Evolutionary conservation across 2,888 invertebrate species (phyloP).

Genomic region (Mimumesa dahlbomi): DNA sequence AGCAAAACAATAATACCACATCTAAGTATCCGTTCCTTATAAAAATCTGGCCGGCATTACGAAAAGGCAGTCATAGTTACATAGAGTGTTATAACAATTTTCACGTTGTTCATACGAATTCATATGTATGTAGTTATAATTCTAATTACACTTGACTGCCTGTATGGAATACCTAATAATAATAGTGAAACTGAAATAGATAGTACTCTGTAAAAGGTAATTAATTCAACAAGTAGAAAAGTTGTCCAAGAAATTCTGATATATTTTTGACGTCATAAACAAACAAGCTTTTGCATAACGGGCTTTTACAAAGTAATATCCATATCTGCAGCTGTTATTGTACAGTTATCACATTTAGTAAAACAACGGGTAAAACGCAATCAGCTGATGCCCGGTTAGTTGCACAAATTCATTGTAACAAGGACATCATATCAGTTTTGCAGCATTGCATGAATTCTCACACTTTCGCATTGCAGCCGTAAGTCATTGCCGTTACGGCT

Average conservation of each 20-base stretch:
- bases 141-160: slow-evolving; percentile 17
- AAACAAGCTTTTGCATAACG: slow-evolving; percentile 2
- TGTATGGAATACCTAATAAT: slow-evolving; percentile 26
- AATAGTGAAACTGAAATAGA: slow-evolving; percentile 14
- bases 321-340: slow-evolving; percentile 22
- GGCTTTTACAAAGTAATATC: slow-evolving; percentile 39
- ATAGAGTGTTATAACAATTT: no score
- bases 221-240: not conserved
- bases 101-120: no score
- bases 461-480: slow-evolving; percentile 28
- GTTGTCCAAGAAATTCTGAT: no score
- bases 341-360: slow-evolving; percentile 33
- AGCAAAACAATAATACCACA: slow-evolving; percentile 28
- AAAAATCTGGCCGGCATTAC: slow-evolving; percentile 6
- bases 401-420: slow-evolving; percentile 33
- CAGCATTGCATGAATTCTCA: slow-evolving; percentile 35
- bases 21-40: slow-evolving; percentile 4
- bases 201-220: slow-evolving; percentile 42
- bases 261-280: no score
- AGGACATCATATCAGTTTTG: slow-evolving; percentile 44
- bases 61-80: slow-evolving; percentile 5
- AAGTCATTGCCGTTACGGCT: slow-evolving; percentile 35
- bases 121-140: no score
- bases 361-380: slow-evolving; percentile 37
- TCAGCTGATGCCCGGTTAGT: slow-evolving; percentile 33